Percentiles rank a stretch among this genome's conserved stretches.
Conservation (phyloP, 2,797 vertebrate genomes). For the Xenopus petersii region DNA sequence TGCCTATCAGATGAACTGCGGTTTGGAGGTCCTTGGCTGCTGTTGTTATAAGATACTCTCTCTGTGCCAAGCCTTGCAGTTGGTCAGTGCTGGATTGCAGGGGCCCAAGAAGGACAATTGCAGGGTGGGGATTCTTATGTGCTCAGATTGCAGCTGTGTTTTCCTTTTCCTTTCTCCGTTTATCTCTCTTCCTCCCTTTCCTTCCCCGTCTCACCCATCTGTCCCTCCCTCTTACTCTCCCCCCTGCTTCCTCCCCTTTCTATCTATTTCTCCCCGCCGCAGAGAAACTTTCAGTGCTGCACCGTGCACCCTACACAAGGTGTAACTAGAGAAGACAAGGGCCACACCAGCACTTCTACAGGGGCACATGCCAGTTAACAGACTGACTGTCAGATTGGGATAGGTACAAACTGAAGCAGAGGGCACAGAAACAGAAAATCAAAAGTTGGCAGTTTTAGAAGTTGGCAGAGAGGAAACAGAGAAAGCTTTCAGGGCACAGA, state of each 20-base stretch:
- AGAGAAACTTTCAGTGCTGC: neutral
- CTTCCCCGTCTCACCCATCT: neutral
- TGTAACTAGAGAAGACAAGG: neutral
- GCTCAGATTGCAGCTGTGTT: constrained; percentile 35
- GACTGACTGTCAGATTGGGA: neutral
- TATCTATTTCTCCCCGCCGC: constrained; percentile 23
- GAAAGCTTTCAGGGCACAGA: too few species aligned
- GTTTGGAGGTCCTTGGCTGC: too few species aligned
- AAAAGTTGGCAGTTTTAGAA: neutral
- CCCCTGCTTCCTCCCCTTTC: constrained; percentile 9
- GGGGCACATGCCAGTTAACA: neutral
- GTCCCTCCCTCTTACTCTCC: neutral
- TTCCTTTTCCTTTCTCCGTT: constrained; percentile 17
- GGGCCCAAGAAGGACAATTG: constrained; percentile 16
- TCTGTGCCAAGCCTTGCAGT: too few species aligned
- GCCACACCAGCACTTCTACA: neutral
- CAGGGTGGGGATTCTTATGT: constrained; percentile 27
- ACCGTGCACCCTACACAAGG: neutral
- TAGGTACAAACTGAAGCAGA: neutral
- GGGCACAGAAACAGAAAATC: neutral
- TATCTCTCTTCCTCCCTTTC: constrained; percentile 15
- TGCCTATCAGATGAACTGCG: too few species aligned
- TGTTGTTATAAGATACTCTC: too few species aligned
- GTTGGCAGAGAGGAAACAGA: neutral
- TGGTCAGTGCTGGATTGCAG: constrained; percentile 1